Base-by-base conservation (phyloP, 2,113 vertebrate species). In the Chaenocephalus aceratus region DNA sequence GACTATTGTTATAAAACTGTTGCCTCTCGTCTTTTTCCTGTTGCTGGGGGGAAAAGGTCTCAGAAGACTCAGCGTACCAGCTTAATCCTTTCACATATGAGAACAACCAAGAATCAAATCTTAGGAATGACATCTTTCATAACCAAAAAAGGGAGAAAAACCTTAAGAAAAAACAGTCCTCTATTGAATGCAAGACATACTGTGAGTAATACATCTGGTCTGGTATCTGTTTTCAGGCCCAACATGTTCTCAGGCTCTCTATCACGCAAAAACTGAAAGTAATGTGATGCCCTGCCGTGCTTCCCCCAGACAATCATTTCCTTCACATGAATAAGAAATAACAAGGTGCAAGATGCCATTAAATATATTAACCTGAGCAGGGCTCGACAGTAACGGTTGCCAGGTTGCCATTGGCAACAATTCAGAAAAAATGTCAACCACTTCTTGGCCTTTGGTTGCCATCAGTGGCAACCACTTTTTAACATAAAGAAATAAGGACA, bases 1-100 rank as follows among this genome's bases (percentile, higher is more conserved):
- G 44, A 45, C 18, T 66, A 60, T 53, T 72, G 52, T 16, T 46
- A 36, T 68, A 79, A 74, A 72, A 41, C 60, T 23, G 9, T 72
- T 63, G 36, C 23, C 13, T 30, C 41, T 60, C 6, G 44, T 52
- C 75, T 85, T 84, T 75, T 44, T 60, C 75, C 46, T 81, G n/a
- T 48, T 60, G 21, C 11, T 60, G 48, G 18, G 49, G 46, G 65
- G 54, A 53, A 77, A 75, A 67, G 79, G 66, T 86, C 80, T 21
- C 21, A 21, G 21, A 21, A 85, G 53, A 45, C 78, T 75, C 45
- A 57, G 79, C 63, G 54, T 14, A 52, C 48, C 26, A 60, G 64
- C 70, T 86, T 88, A 84, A 89, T 91, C 84, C 67, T 72, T 72
- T 74, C 66, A 76, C 51, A 77, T 65, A 68, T 41, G 48, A 85